Evolutionary conservation across 2,797 vertebrate species (phyloP).

Genomic region (Acrossocheilus wenchowensis): DNA sequence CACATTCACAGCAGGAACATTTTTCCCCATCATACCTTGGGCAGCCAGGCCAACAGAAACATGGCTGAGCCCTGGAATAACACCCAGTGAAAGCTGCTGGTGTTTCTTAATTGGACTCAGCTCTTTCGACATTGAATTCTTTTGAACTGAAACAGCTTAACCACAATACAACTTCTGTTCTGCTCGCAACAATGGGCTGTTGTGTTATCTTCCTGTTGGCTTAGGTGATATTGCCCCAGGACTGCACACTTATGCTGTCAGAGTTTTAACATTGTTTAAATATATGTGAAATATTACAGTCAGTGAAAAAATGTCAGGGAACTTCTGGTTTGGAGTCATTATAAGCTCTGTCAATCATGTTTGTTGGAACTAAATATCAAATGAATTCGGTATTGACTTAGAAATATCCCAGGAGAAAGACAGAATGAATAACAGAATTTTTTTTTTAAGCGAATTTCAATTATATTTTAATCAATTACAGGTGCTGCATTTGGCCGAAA

Average conservation of each 20-base stretch:
- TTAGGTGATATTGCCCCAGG: slow-evolving; percentile 78
- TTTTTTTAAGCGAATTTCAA: background rate
- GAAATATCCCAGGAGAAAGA: slow-evolving; percentile 7
- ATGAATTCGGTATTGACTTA: background rate
- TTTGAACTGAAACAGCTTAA: slow-evolving; percentile 71
- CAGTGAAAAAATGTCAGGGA: slow-evolving; percentile 13
- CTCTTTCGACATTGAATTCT: slow-evolving; percentile 77
- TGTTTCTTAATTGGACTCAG: slow-evolving; percentile 70
- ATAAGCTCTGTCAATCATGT: slow-evolving; percentile 42
- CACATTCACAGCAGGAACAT: slow-evolving; percentile 40
- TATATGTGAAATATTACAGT: slow-evolving; percentile 59
- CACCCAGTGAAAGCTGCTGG: slow-evolving; percentile 69
- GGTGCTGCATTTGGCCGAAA: background rate
- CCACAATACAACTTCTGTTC: slow-evolving; percentile 82
- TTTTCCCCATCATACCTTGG: slow-evolving; percentile 47
- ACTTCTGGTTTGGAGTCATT: slow-evolving; percentile 31
- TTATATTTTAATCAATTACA: slow-evolving; percentile 6
- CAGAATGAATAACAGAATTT: background rate
- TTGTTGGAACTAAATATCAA: background rate
- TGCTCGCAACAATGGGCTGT: slow-evolving; percentile 82
- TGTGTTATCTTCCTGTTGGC: slow-evolving; percentile 75
- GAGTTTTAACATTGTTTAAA: slow-evolving; percentile 82
- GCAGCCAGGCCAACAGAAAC: slow-evolving; percentile 63
- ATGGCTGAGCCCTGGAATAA: slow-evolving; percentile 59
- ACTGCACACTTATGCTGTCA: slow-evolving; percentile 75